These are phyloP conservation scores for Chironomus riparius DNA, from an alignment of 2,888 invertebrate species.

Conservation along the genomic window DNA sequence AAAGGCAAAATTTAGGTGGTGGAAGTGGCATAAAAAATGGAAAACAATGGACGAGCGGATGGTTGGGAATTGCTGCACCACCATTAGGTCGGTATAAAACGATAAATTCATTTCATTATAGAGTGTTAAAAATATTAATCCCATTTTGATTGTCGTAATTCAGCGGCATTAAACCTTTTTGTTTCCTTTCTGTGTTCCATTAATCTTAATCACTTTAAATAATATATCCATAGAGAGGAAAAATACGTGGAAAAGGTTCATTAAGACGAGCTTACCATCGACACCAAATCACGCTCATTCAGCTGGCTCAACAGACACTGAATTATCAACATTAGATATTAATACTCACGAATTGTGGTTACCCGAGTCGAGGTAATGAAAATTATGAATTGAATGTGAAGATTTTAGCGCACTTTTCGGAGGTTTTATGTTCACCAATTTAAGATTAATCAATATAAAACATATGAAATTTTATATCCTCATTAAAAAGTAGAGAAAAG, in stretches of 20 bases:
- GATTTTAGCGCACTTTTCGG: background rate
- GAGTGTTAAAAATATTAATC: constrained; percentile 1
- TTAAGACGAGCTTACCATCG: constrained; percentile 44
- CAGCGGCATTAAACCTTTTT: background rate
- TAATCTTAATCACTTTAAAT: background rate
- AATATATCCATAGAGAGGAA: constrained; percentile 50
- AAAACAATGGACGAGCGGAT: constrained; percentile 50
- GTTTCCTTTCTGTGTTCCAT: background rate
- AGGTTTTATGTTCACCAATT: no score
- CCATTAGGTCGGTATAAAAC: constrained; percentile 43
- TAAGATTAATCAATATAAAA: no score
- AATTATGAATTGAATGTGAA: background rate
- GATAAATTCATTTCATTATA: background rate
- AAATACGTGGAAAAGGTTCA: constrained; percentile 66
- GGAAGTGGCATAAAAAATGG: background rate
- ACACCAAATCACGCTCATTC: constrained; percentile 61
- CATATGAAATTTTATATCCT: no score
- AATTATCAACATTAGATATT: constrained; percentile 65
- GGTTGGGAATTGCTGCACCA: constrained; percentile 55
- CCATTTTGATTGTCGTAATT: background rate
- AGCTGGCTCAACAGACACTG: constrained; percentile 73
- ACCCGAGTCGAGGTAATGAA: constrained; percentile 51
- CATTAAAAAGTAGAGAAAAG: no score
- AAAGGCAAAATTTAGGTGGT: constrained; percentile 61
- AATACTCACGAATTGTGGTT: constrained; percentile 72